phyloP scores from a whole-genome alignment of 2,113 vertebrate species.

The Vulpes ferrilata region DNA sequence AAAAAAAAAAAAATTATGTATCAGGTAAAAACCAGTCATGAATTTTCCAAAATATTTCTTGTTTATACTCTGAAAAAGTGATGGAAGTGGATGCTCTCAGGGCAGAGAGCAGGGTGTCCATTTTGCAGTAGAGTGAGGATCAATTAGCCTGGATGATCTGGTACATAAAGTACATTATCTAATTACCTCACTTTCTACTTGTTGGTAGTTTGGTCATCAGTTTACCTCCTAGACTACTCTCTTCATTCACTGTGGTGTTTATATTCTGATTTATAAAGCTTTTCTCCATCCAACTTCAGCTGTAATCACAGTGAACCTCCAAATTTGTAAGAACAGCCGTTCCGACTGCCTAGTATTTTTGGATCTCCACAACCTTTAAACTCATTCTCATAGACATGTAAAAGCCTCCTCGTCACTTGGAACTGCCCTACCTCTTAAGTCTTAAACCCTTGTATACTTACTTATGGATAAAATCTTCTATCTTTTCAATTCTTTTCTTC shows the following conservation, averaged over 20 bases:
- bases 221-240: neutral
- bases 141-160: neutral
- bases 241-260: neutral
- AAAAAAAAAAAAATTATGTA: neutral
- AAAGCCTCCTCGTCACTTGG: neutral
- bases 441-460: neutral
- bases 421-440: neutral
- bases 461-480: neutral
- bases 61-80: neutral
- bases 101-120: neutral
- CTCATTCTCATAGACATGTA: neutral
- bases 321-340: neutral
- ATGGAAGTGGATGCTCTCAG: neutral
- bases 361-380: neutral
- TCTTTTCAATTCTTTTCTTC: neutral
- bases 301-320: neutral
- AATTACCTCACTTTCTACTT: neutral
- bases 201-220: neutral
- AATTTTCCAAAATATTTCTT: neutral
- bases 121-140: neutral
- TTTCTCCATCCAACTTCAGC: neutral
- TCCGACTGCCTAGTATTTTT: neutral
- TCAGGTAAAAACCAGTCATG: neutral
- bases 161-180: neutral
- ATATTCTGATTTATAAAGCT: constrained; percentile 16